These are phyloP conservation scores for Latrodectus elegans DNA, from an alignment of 2,888 invertebrate genomes.

Conservation along the genomic window DNA sequence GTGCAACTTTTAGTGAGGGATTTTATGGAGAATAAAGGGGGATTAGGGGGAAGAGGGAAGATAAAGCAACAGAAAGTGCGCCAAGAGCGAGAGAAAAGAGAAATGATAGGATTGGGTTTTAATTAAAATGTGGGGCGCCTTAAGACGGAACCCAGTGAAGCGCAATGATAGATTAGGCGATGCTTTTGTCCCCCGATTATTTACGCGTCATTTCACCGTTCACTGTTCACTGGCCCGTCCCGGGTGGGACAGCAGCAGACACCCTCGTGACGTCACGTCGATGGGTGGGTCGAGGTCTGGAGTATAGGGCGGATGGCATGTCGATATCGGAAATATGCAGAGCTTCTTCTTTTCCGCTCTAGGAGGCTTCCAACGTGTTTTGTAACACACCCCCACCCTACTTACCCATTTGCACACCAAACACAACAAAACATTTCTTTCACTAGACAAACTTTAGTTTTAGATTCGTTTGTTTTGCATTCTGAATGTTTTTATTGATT, in stretches of 20 bases:
- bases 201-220: conserved; percentile 67
- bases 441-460: not conserved
- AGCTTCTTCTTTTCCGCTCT: conserved; percentile 58
- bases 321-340: conserved; percentile 69
- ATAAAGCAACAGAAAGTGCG: conserved; percentile 29
- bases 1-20: conserved; percentile 3
- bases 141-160: conserved; percentile 62
- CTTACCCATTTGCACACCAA: not conserved
- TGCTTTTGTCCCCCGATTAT: conserved; percentile 68
- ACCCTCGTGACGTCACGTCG: conserved; percentile 49
- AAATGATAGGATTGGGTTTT: conserved; percentile 67
- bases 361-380: conserved; percentile 45
- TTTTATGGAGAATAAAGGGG: not conserved
- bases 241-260: conserved; percentile 37
- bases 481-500: not conserved
- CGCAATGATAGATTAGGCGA: conserved; percentile 69
- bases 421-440: not conserved
- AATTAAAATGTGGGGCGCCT: conserved; percentile 69
- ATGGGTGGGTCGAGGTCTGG: conserved; percentile 16
- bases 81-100: conserved; percentile 50
- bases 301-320: conserved; percentile 13
- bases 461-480: not conserved
- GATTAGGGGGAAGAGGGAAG: not conserved
- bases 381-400: conserved; percentile 11
- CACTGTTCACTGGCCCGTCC: conserved; percentile 66